Evolutionary conservation across 2,888 invertebrate species (phyloP).

Genomic region (Cepaea hortensis): DNA sequence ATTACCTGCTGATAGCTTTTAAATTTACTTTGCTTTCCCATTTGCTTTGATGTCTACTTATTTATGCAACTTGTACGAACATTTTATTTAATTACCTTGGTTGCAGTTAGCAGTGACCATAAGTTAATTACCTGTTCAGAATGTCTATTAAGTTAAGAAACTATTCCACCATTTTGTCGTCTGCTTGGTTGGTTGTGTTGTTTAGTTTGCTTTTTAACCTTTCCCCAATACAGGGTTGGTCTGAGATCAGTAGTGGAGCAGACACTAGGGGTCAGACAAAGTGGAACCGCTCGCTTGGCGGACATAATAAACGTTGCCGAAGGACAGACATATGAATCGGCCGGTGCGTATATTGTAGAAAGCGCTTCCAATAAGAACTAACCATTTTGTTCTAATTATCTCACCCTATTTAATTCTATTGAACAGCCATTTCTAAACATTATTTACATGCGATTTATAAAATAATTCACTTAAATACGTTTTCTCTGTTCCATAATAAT

Average conservation of each 20-base stretch:
- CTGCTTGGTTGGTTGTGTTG: slow-evolving; percentile 24
- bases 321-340: slow-evolving; percentile 39
- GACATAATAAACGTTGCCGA: slow-evolving; percentile 64
- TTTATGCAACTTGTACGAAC: no score
- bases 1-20: not conserved
- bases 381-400: not conserved
- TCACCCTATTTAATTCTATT: no score
- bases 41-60: not conserved
- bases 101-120: no score
- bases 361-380: slow-evolving; percentile 35
- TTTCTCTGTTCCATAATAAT: no score
- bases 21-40: not conserved
- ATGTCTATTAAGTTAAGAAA: not conserved
- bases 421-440: no score
- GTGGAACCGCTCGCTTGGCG: slow-evolving; percentile 64
- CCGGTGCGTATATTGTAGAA: slow-evolving; percentile 43
- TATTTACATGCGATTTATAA: no score
- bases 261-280: slow-evolving; percentile 64
- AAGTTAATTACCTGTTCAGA: no score
- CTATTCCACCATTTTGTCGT: slow-evolving; percentile 18
- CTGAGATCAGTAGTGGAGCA: slow-evolving; percentile 67
- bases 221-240: slow-evolving; percentile 54
- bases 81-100: no score
- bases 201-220: slow-evolving; percentile 31
- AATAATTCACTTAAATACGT: no score